phyloP scores from a whole-genome alignment of 2,797 vertebrate species.

The Onychomys leucogaster region DNA sequence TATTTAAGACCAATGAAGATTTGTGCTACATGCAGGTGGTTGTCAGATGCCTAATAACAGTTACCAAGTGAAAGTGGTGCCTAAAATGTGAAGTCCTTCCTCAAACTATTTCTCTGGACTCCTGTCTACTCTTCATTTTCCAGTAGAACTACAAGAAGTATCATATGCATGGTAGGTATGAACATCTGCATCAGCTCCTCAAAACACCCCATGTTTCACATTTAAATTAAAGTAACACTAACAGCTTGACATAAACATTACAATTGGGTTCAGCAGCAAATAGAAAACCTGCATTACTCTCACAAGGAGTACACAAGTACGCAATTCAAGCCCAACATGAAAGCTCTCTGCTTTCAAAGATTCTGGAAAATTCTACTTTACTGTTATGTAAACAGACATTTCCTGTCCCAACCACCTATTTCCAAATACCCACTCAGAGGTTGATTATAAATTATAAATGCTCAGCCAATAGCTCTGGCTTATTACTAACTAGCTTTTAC shows the following conservation, averaged over 20 bases:
- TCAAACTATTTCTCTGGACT: slow-evolving; percentile 37
- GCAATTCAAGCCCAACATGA: not conserved
- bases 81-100: slow-evolving; percentile 49
- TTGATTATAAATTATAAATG: no score
- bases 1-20: no score
- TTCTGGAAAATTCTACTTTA: not conserved
- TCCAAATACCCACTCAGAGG: no score
- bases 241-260: not conserved
- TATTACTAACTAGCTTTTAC: no score
- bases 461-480: no score
- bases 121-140: not conserved
- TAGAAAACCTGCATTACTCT: not conserved
- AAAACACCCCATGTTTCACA: not conserved
- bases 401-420: no score
- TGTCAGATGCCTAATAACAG: slow-evolving; percentile 15
- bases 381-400: not conserved
- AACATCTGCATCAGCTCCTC: not conserved
- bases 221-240: slow-evolving; percentile 5
- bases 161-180: not conserved
- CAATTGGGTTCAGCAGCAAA: slow-evolving; percentile 29
- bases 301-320: not conserved
- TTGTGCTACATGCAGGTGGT: not conserved
- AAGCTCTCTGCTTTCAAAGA: not conserved
- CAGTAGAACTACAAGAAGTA: not conserved
- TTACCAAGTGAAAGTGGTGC: slow-evolving; percentile 31